Percentiles rank a stretch among this genome's conserved stretches.
Conservation (phyloP, 1,140 invertebrate species). For the Parapsyche elsis region DNA sequence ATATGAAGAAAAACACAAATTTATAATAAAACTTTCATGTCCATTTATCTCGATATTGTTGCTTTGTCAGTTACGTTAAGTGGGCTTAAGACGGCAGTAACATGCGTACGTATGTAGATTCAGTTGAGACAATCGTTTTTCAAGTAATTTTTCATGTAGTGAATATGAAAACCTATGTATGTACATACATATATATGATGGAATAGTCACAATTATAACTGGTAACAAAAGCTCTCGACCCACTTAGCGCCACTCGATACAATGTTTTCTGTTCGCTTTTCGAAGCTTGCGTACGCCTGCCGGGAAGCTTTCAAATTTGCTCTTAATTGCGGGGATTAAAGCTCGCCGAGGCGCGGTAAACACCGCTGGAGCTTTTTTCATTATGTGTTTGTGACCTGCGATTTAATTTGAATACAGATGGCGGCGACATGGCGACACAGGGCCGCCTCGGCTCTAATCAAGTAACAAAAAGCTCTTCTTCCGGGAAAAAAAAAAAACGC, state of each 20-base stretch:
- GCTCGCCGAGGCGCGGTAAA: constrained; percentile 30
- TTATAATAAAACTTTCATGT: too few species aligned
- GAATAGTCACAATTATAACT: background rate
- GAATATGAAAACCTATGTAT: too few species aligned
- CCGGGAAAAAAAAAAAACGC: background rate
- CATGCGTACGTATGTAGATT: too few species aligned
- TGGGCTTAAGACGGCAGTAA: too few species aligned
- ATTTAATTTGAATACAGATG: constrained; percentile 47
- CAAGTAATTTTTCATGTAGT: too few species aligned
- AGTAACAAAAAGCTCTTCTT: background rate
- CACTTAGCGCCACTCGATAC: background rate
- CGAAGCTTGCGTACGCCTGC: background rate
- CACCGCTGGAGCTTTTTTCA: constrained; percentile 39
- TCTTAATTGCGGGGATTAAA: constrained; percentile 44
- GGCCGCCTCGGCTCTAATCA: constrained; percentile 22
- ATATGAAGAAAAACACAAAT: too few species aligned
- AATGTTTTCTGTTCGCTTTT: background rate
- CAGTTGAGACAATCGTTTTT: too few species aligned
- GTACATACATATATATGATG: too few species aligned
- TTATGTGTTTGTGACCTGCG: constrained; percentile 34
- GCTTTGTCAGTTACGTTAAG: too few species aligned
- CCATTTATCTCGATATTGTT: too few species aligned
- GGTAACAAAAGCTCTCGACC: background rate
- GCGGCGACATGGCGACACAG: constrained; percentile 27
- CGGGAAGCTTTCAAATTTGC: constrained; percentile 29